Evolutionary conservation across 2,113 vertebrate species (phyloP).

Genomic region (Tragelaphus strepsiceros): DNA sequence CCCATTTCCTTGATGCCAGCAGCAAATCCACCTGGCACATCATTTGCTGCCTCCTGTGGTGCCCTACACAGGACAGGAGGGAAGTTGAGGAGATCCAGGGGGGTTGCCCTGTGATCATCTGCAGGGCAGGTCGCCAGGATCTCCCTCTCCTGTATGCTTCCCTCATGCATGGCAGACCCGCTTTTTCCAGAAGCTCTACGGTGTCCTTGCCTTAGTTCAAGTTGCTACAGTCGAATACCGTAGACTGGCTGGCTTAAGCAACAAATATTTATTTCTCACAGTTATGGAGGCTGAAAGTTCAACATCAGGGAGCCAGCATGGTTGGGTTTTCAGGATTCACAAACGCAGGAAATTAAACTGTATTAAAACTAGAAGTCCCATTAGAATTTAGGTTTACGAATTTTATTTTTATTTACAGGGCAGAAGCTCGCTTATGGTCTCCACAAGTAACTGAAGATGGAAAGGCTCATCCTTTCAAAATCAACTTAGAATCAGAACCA

Average conservation of each 20-base stretch:
- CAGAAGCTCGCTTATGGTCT: slow-evolving; percentile 91
- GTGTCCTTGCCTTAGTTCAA: background rate
- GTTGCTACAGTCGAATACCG: background rate
- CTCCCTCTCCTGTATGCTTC: background rate
- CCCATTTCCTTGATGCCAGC: background rate
- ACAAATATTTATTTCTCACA: background rate
- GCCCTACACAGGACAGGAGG: background rate
- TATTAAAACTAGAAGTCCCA: background rate
- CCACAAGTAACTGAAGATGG: slow-evolving; percentile 89
- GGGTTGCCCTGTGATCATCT: background rate
- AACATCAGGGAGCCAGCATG: background rate
- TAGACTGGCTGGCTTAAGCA: background rate
- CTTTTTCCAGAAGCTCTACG: background rate
- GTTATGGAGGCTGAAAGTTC: background rate
- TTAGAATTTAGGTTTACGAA: background rate
- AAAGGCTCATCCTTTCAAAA: slow-evolving; percentile 89
- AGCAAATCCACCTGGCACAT: background rate
- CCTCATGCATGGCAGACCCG: fast-evolving
- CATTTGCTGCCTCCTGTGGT: background rate
- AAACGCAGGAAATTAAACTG: background rate
- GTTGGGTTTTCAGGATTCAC: background rate
- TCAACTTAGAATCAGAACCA: slow-evolving; percentile 92
- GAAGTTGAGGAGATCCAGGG: background rate
- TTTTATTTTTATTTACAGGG: slow-evolving; percentile 77
- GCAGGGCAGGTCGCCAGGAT: background rate